These are phyloP conservation scores for Hylaeus volcanicus DNA, from an alignment of 1,140 invertebrate species.

Conservation along the genomic window DNA sequence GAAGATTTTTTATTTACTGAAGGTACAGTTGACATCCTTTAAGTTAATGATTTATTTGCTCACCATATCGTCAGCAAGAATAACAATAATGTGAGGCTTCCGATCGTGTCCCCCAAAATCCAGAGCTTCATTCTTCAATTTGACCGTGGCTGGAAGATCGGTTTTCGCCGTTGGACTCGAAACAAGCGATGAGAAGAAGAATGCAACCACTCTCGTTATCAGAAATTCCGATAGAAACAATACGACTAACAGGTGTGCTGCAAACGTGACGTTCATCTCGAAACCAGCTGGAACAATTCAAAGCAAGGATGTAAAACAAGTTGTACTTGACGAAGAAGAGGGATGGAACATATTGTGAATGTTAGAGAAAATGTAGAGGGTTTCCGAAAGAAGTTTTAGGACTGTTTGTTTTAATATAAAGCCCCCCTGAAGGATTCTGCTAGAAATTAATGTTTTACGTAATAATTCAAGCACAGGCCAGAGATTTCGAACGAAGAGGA, in stretches of 20 bases:
- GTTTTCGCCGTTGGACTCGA: background rate
- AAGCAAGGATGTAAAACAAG: background rate
- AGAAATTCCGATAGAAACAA: conserved; percentile 1
- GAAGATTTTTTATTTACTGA: too few species aligned
- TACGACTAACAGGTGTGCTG: background rate
- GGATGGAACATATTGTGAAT: too few species aligned
- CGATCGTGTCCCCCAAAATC: background rate
- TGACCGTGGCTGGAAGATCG: background rate
- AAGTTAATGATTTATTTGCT: conserved; percentile 34
- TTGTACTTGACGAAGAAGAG: too few species aligned
- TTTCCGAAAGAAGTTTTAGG: too few species aligned
- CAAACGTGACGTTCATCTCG: conserved; percentile 24
- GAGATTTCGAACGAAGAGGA: too few species aligned
- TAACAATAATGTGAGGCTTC: conserved; percentile 82
- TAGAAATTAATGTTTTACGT: too few species aligned
- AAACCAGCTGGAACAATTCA: background rate
- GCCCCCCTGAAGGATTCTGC: too few species aligned
- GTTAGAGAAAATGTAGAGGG: too few species aligned
- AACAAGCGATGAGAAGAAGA: conserved; percentile 6
- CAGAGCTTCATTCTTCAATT: background rate
- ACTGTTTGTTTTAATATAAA: too few species aligned
- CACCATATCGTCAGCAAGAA: conserved; percentile 84
- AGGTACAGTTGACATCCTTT: too few species aligned
- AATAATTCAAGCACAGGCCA: too few species aligned
- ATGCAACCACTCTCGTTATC: background rate